phyloP scores from a whole-genome alignment of 2,888 invertebrate genomes.

The Coelopa pilipes region DNA sequence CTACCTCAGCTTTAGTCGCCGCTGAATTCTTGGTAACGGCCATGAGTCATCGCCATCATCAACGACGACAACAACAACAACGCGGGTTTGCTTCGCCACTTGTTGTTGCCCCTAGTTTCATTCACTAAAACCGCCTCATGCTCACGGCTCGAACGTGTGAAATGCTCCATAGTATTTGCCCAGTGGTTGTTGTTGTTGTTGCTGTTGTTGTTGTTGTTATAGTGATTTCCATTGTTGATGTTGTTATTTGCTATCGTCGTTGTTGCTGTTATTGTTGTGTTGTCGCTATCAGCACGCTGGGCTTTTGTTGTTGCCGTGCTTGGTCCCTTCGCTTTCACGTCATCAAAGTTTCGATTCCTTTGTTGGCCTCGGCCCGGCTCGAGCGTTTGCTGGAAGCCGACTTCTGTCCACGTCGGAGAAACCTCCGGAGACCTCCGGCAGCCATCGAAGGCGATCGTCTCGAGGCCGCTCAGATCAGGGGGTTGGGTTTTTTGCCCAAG shows the following conservation, averaged over 20 bases:
- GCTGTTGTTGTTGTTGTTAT: neutral
- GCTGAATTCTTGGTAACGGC: slow-evolving; percentile 41
- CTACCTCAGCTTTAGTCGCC: slow-evolving; percentile 26
- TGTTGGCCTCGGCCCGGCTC: too few relatives aligned
- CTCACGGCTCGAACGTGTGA: slow-evolving; percentile 5
- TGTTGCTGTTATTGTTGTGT: neutral
- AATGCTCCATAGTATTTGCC: neutral
- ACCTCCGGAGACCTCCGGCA: too few relatives aligned
- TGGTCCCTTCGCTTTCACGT: too few relatives aligned
- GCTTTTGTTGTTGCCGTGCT: too few relatives aligned
- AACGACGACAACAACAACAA: neutral
- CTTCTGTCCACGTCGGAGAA: too few relatives aligned
- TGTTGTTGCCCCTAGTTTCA: slow-evolving; percentile 26
- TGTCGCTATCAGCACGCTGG: too few relatives aligned
- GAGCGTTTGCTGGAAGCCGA: too few relatives aligned
- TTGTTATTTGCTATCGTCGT: neutral
- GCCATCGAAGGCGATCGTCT: too few relatives aligned
- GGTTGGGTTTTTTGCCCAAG: too few relatives aligned
- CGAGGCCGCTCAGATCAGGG: too few relatives aligned
- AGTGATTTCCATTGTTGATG: neutral
- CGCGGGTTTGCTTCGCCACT: neutral
- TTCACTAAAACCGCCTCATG: slow-evolving; percentile 34
- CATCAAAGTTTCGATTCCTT: too few relatives aligned
- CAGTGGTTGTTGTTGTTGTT: slow-evolving; percentile 16
- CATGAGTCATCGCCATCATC: slow-evolving; percentile 38